Evolutionary conservation across 2,797 vertebrate genomes (phyloP).

Genomic region (Microctenopoma stevenorrisi): DNA sequence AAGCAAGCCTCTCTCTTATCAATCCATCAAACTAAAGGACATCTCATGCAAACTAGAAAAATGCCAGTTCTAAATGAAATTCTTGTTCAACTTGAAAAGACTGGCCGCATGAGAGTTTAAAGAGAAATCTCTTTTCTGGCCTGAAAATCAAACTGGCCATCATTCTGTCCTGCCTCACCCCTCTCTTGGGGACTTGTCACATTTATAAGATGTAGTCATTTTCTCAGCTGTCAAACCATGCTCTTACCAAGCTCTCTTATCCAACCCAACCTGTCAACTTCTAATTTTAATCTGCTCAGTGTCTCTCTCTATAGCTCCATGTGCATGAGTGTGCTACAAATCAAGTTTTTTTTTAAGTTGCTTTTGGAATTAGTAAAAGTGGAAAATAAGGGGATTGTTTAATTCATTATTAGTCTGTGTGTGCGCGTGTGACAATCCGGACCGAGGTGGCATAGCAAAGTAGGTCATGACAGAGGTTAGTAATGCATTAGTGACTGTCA

Average conservation of each 20-base stretch:
- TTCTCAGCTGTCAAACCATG: constrained; percentile 83
- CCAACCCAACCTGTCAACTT: constrained; percentile 60
- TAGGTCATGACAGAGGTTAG: constrained; percentile 83
- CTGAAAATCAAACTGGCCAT: constrained; percentile 79
- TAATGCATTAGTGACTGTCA: constrained; percentile 83
- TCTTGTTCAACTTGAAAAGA: constrained; percentile 70
- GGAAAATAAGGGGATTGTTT: constrained; percentile 13
- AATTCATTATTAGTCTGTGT: constrained; percentile 49
- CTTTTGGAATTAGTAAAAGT: constrained; percentile 28
- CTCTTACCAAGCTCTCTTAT: constrained; percentile 57
- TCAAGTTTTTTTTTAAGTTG: constrained; percentile 13
- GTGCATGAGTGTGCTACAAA: constrained; percentile 2
- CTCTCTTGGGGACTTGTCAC: constrained; percentile 78
- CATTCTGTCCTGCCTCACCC: constrained; percentile 69
- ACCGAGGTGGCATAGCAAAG: constrained; percentile 68
- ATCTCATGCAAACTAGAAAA: constrained; percentile 44
- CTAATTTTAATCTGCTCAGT: constrained; percentile 62
- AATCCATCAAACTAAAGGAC: constrained; percentile 64
- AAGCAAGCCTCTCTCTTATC: constrained; percentile 48
- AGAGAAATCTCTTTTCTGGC: constrained; percentile 78
- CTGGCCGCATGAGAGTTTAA: constrained; percentile 75
- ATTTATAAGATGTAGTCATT: constrained; percentile 83
- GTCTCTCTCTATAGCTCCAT: background rate
- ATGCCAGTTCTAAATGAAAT: constrained; percentile 65
- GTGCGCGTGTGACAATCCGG: constrained; percentile 51